Evolutionary conservation across 2,888 invertebrate genomes (phyloP).

Genomic region (Trachelus iudaicus): DNA sequence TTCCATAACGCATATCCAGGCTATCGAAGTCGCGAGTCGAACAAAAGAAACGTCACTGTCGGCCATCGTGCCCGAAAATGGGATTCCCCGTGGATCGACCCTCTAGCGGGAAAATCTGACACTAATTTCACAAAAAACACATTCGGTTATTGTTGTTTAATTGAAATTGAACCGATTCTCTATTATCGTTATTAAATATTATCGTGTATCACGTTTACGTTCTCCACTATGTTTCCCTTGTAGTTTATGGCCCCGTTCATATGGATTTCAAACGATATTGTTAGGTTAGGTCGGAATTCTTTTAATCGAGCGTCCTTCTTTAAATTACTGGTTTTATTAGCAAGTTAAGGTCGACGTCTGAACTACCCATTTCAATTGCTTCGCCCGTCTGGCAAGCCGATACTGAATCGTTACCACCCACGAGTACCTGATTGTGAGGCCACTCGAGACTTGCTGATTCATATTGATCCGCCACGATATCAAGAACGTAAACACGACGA

Average conservation of each 20-base stretch:
- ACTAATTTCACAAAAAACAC: too few species aligned
- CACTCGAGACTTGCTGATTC: background rate
- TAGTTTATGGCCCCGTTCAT: background rate
- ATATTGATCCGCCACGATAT: background rate
- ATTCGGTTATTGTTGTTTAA: background rate
- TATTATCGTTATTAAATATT: background rate
- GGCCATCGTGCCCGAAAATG: background rate
- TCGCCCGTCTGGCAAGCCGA: background rate
- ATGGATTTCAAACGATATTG: background rate
- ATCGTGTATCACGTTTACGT: background rate
- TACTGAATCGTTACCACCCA: background rate
- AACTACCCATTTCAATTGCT: background rate
- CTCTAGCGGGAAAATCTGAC: background rate
- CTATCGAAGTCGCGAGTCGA: background rate
- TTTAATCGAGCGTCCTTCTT: background rate
- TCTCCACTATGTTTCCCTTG: background rate
- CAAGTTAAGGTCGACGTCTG: background rate
- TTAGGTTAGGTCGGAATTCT: background rate
- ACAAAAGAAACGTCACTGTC: background rate
- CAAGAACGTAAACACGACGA: background rate
- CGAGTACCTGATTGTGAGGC: background rate
- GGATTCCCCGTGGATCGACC: background rate
- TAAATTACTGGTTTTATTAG: background rate
- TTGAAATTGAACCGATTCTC: background rate
- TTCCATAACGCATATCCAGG: background rate